phyloP scores from a whole-genome alignment of 2,888 invertebrate species.

The Lymantria dispar region DNA sequence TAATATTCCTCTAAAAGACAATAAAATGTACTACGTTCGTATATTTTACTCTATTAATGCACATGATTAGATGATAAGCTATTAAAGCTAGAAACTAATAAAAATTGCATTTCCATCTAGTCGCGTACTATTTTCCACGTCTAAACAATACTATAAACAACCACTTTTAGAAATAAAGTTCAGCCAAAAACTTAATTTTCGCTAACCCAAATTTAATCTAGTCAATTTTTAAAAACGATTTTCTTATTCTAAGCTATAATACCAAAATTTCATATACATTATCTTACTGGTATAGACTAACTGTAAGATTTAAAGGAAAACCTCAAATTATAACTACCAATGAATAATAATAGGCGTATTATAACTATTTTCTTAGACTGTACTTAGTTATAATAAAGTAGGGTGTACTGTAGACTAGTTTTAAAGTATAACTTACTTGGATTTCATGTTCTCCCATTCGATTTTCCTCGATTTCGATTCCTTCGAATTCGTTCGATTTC shows the following conservation, averaged over 20 bases:
- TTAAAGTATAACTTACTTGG: slow-evolving; percentile 6
- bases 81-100: slow-evolving; percentile 24
- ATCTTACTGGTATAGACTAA: slow-evolving; percentile 26
- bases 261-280: slow-evolving; percentile 60
- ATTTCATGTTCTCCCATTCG: slow-evolving; percentile 5
- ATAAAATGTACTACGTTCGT: slow-evolving; percentile 7
- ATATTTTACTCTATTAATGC: slow-evolving; percentile 16
- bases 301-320: slow-evolving; percentile 31
- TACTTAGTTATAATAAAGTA: background rate
- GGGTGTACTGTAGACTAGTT: slow-evolving; percentile 13
- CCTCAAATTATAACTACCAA: slow-evolving; percentile 59
- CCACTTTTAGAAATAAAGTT: slow-evolving; percentile 47
- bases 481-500: no score
- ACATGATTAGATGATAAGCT: slow-evolving; percentile 21
- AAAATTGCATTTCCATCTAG: slow-evolving; percentile 52
- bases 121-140: slow-evolving; percentile 43
- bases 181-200: slow-evolving; percentile 61
- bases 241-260: slow-evolving; percentile 64
- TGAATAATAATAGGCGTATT: slow-evolving; percentile 46
- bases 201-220: slow-evolving; percentile 77
- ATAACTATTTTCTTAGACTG: slow-evolving; percentile 15
- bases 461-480: no score
- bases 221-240: slow-evolving; percentile 62
- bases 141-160: slow-evolving; percentile 31
- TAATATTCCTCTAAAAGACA: slow-evolving; percentile 5